These are phyloP conservation scores for Mesitornis unicolor DNA, from an alignment of 2,113 vertebrate species.

Conservation along the genomic window DNA sequence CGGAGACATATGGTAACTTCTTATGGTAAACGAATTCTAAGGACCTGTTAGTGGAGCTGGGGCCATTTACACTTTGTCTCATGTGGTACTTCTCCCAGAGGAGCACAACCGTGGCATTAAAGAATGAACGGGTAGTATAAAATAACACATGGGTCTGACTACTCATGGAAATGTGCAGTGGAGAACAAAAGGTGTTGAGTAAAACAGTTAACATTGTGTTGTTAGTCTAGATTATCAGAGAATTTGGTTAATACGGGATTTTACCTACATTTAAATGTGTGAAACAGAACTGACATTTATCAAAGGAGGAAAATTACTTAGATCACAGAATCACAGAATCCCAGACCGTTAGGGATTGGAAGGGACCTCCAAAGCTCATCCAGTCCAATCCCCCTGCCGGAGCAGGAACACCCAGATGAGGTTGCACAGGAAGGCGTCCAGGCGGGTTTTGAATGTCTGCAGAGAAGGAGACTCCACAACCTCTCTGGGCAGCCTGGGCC, in stretches of 20 bases:
- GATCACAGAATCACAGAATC: too few relatives aligned
- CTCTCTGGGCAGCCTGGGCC: too few relatives aligned
- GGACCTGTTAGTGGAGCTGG: neutral
- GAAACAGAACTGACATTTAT: neutral
- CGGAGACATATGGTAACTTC: neutral
- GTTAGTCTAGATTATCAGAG: neutral
- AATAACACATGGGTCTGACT: accelerated
- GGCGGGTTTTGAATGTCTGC: too few relatives aligned
- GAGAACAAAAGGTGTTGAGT: neutral
- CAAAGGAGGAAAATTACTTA: neutral
- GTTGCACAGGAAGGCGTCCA: too few relatives aligned
- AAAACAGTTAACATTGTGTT: neutral
- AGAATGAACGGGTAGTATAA: neutral
- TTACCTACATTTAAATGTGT: neutral
- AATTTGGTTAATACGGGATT: neutral
- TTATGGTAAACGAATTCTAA: neutral
- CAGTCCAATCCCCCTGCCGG: too few relatives aligned
- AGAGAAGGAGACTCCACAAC: too few relatives aligned
- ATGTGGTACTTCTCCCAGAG: neutral
- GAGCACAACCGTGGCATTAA: neutral
- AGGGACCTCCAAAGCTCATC: too few relatives aligned
- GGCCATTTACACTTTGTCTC: neutral
- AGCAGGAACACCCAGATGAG: too few relatives aligned
- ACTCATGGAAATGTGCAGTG: neutral
- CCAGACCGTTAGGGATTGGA: too few relatives aligned